phyloP scores from a whole-genome alignment of 37 sponge, comb jelly and placozoan species.

The Amphimedon queenslandica region DNA sequence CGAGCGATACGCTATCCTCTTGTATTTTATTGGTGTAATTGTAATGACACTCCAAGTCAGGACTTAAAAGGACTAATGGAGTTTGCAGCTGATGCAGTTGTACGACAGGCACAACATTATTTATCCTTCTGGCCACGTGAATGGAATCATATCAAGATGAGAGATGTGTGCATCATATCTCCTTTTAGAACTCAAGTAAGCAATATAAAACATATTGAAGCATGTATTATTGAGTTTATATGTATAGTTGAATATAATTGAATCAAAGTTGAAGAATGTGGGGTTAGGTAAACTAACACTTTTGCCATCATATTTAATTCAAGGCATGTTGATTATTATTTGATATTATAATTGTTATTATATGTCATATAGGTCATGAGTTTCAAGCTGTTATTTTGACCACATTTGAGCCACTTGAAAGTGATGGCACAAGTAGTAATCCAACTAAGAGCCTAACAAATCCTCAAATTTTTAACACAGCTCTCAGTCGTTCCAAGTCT shows the following conservation, averaged over 20 bases:
- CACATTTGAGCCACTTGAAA: slow-evolving; percentile 41
- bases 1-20: neutral
- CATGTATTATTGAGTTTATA: too few relatives aligned
- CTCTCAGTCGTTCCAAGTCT: slow-evolving; percentile 56
- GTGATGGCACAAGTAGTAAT: slow-evolving; percentile 33
- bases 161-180: neutral
- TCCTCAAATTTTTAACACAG: slow-evolving; percentile 65
- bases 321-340: neutral
- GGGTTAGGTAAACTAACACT: neutral
- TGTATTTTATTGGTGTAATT: neutral
- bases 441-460: slow-evolving; percentile 61
- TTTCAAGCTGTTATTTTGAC: slow-evolving; percentile 59
- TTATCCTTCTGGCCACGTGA: neutral
- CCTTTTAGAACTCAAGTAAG: neutral
- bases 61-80: neutral
- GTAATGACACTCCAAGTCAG: neutral
- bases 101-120: neutral
- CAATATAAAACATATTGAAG: too few relatives aligned
- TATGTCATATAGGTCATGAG: slow-evolving; percentile 25
- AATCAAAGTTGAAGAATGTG: neutral
- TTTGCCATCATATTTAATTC: slow-evolving; percentile 3
- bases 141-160: neutral
- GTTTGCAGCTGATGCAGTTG: slow-evolving; percentile 1
- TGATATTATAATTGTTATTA: neutral
- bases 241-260: neutral